phyloP scores from a whole-genome alignment of 1,140 invertebrate species.

The Acromyrmex heyeri region DNA sequence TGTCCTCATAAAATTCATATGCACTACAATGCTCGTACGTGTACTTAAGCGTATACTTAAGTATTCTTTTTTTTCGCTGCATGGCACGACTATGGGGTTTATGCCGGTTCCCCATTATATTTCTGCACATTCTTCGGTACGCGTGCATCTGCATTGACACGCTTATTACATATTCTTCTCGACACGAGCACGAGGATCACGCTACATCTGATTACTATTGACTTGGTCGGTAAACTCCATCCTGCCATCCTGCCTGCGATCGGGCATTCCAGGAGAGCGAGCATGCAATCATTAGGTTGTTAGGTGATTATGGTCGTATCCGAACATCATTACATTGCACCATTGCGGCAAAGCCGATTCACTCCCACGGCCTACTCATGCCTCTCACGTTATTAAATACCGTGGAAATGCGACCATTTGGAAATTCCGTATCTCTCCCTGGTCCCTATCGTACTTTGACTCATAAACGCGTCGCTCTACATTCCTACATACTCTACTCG shows the following conservation, averaged over 20 bases:
- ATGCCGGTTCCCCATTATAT: neutral
- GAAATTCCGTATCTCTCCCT: constrained; percentile 62
- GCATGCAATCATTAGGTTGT: constrained; percentile 70
- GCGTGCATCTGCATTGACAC: constrained; percentile 40
- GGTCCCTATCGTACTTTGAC: constrained; percentile 26
- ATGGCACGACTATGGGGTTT: neutral
- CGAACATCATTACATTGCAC: constrained; percentile 69
- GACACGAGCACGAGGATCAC: constrained; percentile 24
- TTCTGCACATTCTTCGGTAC: constrained; percentile 2
- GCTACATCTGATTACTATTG: constrained; percentile 55
- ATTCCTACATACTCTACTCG: neutral
- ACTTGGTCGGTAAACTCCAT: constrained; percentile 29
- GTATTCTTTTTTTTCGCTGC: neutral
- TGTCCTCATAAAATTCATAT: neutral
- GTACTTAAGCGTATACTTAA: neutral
- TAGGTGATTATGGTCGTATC: constrained; percentile 67
- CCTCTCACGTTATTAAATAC: constrained; percentile 81
- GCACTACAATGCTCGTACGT: neutral
- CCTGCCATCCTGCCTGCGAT: constrained; percentile 35
- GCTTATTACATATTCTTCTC: constrained; percentile 36
- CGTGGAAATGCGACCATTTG: constrained; percentile 77
- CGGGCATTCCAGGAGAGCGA: constrained; percentile 65
- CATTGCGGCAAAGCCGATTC: constrained; percentile 74
- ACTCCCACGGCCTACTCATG: constrained; percentile 78
- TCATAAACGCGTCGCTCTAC: constrained; percentile 18